Percentiles rank a stretch among this genome's conserved stretches.
Evolutionary conservation across 2,888 invertebrate genomes (phyloP).

Genomic region (Acheta domesticus): DNA sequence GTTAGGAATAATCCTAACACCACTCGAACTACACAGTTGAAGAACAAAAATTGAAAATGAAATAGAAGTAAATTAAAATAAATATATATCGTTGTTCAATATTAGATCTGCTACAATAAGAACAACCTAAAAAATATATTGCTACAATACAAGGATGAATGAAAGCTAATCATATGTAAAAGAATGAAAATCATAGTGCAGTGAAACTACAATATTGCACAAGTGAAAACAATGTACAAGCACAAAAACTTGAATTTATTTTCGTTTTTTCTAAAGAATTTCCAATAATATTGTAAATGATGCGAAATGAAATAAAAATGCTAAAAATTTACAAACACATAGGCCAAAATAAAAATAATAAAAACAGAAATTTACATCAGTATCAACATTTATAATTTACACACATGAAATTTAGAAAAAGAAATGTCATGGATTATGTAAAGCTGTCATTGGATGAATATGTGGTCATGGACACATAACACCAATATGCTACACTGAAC

Average conservation of each 20-base stretch:
- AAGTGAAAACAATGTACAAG: neutral
- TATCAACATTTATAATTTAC: no score
- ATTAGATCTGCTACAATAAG: neutral
- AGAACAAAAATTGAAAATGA: neutral
- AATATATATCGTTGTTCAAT: neutral
- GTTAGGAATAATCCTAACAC: neutral
- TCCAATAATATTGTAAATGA: no score
- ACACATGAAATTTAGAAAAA: no score
- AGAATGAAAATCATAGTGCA: neutral
- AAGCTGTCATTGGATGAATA: no score
- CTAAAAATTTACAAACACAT: no score
- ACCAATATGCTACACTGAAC: no score
- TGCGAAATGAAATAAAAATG: no score
- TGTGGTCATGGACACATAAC: no score
- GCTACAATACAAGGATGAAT: neutral
- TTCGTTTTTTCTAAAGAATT: no score
- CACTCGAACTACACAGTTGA: neutral
- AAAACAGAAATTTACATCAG: no score
- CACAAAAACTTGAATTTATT: neutral
- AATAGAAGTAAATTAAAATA: neutral
- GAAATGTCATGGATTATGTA: no score
- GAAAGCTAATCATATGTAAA: neutral
- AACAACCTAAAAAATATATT: neutral
- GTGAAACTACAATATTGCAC: constrained; percentile 5
- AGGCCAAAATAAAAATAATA: no score